Evolutionary conservation across 2,888 invertebrate species (phyloP).

Genomic region (Peribatodes rhomboidaria): DNA sequence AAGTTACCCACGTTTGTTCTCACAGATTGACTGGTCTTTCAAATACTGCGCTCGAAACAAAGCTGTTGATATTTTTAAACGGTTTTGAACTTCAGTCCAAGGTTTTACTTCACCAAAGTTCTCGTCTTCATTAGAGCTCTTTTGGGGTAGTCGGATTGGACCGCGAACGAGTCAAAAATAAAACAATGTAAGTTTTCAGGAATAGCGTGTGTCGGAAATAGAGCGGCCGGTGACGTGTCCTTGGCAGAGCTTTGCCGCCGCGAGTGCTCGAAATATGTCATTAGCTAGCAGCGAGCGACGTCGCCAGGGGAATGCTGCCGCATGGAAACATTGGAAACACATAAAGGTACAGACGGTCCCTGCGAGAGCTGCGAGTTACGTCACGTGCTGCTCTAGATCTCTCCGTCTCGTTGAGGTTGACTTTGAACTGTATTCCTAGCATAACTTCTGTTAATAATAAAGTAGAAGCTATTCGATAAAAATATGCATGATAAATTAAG

Average conservation of each 20-base stretch:
- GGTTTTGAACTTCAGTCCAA: conserved; percentile 39
- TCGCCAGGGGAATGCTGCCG: conserved; percentile 51
- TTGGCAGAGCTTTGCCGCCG: conserved; percentile 62
- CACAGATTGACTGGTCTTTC: conserved; percentile 45
- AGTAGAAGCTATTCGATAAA: no score
- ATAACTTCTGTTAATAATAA: no score
- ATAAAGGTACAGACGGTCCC: conserved; percentile 13
- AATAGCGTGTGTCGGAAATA: conserved; percentile 79
- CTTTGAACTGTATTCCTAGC: no score
- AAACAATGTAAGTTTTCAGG: conserved; percentile 84
- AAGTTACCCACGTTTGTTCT: conserved; percentile 50
- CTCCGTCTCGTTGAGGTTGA: not conserved
- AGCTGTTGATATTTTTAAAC: conserved; percentile 40
- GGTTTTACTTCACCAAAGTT: conserved; percentile 30
- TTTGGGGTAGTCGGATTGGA: conserved; percentile 57
- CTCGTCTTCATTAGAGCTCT: conserved; percentile 22
- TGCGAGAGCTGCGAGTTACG: not conserved
- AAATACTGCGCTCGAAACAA: conserved; percentile 42
- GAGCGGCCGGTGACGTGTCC: conserved; percentile 73
- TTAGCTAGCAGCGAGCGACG: conserved; percentile 61
- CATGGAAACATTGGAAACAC: conserved; percentile 39
- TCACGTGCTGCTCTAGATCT: not conserved
- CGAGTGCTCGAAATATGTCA: conserved; percentile 74
- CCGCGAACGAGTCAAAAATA: conserved; percentile 76
- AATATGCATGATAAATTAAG: no score